Evolutionary conservation across 2,797 vertebrate genomes (phyloP).

Genomic region (Vireo griseus): DNA sequence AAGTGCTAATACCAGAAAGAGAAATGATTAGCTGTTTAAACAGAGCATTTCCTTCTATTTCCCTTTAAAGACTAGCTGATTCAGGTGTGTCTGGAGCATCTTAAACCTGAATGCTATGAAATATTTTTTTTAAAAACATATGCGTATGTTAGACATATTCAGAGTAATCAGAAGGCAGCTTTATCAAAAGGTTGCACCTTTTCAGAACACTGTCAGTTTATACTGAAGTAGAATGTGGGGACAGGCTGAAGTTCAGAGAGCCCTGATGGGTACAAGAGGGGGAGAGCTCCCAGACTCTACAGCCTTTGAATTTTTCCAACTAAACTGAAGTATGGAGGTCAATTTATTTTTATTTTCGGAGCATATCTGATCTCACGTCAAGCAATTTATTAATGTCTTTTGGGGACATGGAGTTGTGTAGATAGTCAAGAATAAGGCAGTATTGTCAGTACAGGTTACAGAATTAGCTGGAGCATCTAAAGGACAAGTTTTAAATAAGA

Average conservation of each 20-base stretch:
- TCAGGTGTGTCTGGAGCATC: background rate
- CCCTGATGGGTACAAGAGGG: background rate
- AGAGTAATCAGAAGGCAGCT: background rate
- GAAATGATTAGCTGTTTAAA: background rate
- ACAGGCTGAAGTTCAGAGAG: background rate
- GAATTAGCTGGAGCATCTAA: background rate
- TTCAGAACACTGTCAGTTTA: background rate
- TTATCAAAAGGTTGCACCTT: background rate
- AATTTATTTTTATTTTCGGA: background rate
- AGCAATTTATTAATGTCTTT: background rate
- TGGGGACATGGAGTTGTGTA: background rate
- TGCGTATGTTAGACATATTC: background rate
- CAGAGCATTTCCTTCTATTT: background rate
- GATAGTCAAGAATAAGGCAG: background rate
- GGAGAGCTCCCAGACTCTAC: background rate
- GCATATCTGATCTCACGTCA: background rate
- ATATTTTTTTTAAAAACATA: rapidly evolving
- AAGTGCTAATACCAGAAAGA: background rate
- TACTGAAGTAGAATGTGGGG: background rate
- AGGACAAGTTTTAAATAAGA: background rate
- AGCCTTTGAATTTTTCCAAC: background rate
- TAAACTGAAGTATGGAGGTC: background rate
- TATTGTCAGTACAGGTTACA: background rate
- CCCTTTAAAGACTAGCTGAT: background rate
- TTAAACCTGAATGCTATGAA: background rate